Evolutionary conservation across 2,797 vertebrate species (phyloP).

Genomic region (Benthosema pterotum): DNA sequence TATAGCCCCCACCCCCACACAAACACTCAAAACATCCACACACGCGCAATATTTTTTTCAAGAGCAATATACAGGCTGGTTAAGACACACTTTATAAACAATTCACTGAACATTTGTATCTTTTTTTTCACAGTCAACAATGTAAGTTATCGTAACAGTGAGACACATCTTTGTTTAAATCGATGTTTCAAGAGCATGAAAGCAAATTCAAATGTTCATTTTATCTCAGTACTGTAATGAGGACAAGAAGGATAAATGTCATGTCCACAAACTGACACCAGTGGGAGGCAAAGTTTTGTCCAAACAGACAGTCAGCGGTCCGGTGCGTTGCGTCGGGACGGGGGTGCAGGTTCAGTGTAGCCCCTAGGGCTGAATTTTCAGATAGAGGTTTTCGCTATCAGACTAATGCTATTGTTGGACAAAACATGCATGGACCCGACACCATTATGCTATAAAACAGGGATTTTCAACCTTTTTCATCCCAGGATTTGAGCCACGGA

Average conservation of each 20-base stretch:
- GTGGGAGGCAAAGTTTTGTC: no score
- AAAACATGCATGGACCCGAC: no score
- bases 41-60: not conserved
- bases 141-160: slow-evolving; percentile 1
- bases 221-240: not conserved
- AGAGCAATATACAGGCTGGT: not conserved
- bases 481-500: no score
- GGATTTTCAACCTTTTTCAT: no score
- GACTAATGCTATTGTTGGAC: no score
- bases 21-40: no score
- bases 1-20: not conserved
- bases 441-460: no score
- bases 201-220: slow-evolving; percentile 16
- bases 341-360: no score
- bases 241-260: not conserved
- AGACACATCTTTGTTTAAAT: not conserved
- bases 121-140: not conserved
- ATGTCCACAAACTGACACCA: not conserved
- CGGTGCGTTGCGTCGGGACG: no score
- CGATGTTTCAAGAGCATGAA: slow-evolving; percentile 3
- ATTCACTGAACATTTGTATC: not conserved
- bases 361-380: no score
- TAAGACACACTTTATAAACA: slow-evolving; percentile 11
- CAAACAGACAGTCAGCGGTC: no score
- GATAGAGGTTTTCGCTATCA: no score